Evolutionary conservation across 2,797 vertebrate species (phyloP), one percentile per base, ranked within the genome.

Genomic region (Gymnopithys bicolor): DNA sequence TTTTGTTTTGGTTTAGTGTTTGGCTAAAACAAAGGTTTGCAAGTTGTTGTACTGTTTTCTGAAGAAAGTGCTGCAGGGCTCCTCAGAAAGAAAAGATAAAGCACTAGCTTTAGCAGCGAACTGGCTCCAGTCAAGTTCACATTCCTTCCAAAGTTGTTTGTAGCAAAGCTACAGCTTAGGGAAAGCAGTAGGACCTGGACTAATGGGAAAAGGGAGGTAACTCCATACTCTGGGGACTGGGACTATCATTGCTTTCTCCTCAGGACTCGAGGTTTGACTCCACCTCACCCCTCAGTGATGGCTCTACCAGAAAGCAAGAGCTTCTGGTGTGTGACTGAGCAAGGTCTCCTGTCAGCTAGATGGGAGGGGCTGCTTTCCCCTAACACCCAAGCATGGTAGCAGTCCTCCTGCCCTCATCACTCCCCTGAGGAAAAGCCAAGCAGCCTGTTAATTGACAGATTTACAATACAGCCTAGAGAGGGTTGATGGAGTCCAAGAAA

Each of bases 381-480:
- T 45, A 13, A 32, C 59, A 58, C 7, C 28, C 32, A 23, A 48
- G 43, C 1, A 0, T 58, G 67, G 52, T 43, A 1, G 0, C 39
- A 58, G 37, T 23, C 43, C 28, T 80, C 39, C 48, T 21, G 71
- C n/a, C 35, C 45, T 4, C 1, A 0, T 6, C 62, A 28, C 14
- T 16, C 7, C 49, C 13, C 11, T 0, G 0, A 11, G 10, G 53
- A 28, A 30, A 33, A 52, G 35, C 78, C 70, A 17, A 69, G 43
- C 53, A n/a, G 43, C n/a, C 66, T 27, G 15, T 37, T 35, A 39
- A 55, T 24, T 2, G 12, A 19, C 4, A 11, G 2, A 17, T 43
- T 66, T 46, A 27, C 32, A 8, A 0, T 3, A 7, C 17, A 24
- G 45, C 27, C 51, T 32, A 7, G 33, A 67, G 56, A 2, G 51